These are phyloP conservation scores for Barnardius zonarius DNA, from an alignment of 2,113 vertebrate species.

Conservation along the genomic window DNA sequence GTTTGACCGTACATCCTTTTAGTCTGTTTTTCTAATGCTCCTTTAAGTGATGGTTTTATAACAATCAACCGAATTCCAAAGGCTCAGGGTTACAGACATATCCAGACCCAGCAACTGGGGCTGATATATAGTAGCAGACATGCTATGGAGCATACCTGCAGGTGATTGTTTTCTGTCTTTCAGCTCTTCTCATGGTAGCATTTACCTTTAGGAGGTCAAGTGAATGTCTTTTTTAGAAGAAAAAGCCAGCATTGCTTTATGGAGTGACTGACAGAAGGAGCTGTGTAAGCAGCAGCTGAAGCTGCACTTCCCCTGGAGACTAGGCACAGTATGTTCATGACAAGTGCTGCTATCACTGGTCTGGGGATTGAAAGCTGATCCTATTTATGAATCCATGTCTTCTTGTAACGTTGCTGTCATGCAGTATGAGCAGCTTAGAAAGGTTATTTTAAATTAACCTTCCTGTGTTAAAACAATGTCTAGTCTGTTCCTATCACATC, in stretches of 20 bases:
- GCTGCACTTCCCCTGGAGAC: constrained; percentile 4
- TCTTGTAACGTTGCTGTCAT: constrained; percentile 46
- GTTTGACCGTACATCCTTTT: neutral
- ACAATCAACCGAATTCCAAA: neutral
- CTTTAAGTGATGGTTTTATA: neutral
- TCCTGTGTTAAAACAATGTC: constrained; percentile 43
- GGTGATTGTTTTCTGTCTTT: constrained; percentile 11
- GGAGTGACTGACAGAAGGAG: constrained; percentile 36
- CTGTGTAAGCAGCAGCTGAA: constrained; percentile 15
- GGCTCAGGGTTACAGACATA: neutral
- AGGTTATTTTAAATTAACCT: constrained; percentile 68
- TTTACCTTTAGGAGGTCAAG: constrained; percentile 19
- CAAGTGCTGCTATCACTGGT: constrained; percentile 43
- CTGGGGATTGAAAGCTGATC: constrained; percentile 40
- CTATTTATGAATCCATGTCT: constrained; percentile 44
- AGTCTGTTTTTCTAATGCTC: neutral
- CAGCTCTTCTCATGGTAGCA: neutral
- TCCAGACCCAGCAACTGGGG: neutral
- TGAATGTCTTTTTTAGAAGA: neutral
- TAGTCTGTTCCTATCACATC: constrained; percentile 54
- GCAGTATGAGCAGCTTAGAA: constrained; percentile 40
- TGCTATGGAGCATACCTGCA: neutral
- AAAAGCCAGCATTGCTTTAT: neutral
- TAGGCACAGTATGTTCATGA: neutral
- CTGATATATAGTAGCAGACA: neutral